Base-by-base conservation (phyloP, 2,888 invertebrate species). In the Megamerina dolium region DNA sequence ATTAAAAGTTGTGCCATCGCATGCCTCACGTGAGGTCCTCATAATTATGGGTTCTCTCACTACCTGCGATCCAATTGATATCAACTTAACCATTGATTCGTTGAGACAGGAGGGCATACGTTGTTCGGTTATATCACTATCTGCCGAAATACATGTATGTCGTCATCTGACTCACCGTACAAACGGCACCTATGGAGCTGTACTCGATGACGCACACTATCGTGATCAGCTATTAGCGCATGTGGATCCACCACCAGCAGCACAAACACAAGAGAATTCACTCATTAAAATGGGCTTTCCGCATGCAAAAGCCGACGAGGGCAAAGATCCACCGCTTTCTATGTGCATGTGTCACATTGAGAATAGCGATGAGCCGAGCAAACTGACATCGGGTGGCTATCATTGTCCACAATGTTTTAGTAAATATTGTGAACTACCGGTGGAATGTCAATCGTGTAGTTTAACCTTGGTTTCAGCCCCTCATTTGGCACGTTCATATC, bases 221-320 rank as follows among this genome's bases (percentile, higher is more conserved):
- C 77, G 78, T 52, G 83, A 83, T 62, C 76, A 81, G 52, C 63
- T 83, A 13, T 73, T 78, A 52, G 77, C 78, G 40, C 81, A 83
- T 57, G 76, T 85, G 6, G 80, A 82, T 66, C 83, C 83, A 19
- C 81, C 82, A 23, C 78, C 86, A 14, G 85, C 88, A 42, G 85
- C 89, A 14, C 78, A 81, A 41, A 70, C 78, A 51, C 68, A 82
- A 46, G 84, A 86, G 51, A 81, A 85, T n/a, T 83, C 84, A 10
- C 77, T 93, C 3, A 88, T 93, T 26, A 89, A 92, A 77, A 96
- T 96, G 94, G 96, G 95, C 34, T 96, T 96, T 72, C 95, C 95
- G 5, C 91, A 92, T 74, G 75, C 78, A 43, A 75, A 79, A 50
- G 77, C 77, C 5, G 79, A 78, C 56, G 76, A 77, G 74, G 75